Percentiles rank a stretch among this genome's conserved stretches.
Conservation (phyloP, 2,113 vertebrate genomes). For the Phrynosoma blainvillii region DNA sequence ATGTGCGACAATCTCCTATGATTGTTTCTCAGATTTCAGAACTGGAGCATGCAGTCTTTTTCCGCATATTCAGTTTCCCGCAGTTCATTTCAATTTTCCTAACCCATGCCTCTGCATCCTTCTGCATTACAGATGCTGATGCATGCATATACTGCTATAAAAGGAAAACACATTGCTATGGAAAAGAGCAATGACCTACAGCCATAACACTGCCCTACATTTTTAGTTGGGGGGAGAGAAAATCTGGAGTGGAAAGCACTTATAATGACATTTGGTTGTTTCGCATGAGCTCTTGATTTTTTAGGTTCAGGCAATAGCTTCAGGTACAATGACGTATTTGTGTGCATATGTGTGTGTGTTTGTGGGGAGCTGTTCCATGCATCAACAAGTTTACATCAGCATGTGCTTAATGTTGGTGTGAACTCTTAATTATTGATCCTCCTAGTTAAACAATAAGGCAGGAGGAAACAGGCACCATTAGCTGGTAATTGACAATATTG, state of each 20-base stretch:
- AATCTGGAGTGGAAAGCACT: background rate
- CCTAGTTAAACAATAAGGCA: constrained; percentile 68
- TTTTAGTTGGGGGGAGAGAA: background rate
- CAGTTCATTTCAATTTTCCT: too few relatives aligned
- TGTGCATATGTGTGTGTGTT: background rate
- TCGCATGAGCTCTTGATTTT: constrained; percentile 4
- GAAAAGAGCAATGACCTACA: background rate
- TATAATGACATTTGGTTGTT: background rate
- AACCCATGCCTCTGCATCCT: too few relatives aligned
- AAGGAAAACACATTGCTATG: too few relatives aligned
- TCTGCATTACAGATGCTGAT: too few relatives aligned
- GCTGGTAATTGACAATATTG: constrained; percentile 73
- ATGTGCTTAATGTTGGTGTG: constrained; percentile 62
- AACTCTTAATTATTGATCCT: constrained; percentile 78
- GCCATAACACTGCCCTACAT: background rate
- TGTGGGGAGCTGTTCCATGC: constrained; percentile 4
- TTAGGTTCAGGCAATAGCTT: constrained; percentile 5
- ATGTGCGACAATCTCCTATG: too few relatives aligned
- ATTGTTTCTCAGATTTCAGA: too few relatives aligned
- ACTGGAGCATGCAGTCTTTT: too few relatives aligned
- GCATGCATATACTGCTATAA: too few relatives aligned
- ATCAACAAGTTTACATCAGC: constrained; percentile 53
- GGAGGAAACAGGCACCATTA: constrained; percentile 74
- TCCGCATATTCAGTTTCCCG: too few relatives aligned
- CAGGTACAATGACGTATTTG: background rate